Evolutionary conservation across 1,140 invertebrate genomes (phyloP).

Genomic region (Periplaneta americana): DNA sequence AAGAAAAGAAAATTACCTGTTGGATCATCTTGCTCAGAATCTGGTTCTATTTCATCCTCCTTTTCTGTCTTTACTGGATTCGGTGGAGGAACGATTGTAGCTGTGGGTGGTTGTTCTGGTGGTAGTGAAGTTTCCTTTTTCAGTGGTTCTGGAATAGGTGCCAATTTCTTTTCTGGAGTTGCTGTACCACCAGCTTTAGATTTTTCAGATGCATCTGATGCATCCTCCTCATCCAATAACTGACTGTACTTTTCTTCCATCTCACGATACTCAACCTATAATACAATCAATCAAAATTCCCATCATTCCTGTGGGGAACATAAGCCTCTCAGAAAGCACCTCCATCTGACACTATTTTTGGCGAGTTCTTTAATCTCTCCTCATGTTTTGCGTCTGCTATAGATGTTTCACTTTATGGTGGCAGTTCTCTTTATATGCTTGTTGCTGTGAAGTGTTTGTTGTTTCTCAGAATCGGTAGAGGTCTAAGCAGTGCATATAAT

Average conservation of each 20-base stretch:
- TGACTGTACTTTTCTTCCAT: conserved; percentile 58
- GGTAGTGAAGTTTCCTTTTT: conserved; percentile 14
- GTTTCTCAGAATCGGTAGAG: too few species aligned
- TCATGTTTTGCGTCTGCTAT: too few species aligned
- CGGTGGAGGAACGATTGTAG: neutral
- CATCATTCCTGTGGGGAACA: too few species aligned
- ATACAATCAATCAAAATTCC: too few species aligned
- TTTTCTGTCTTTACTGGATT: conserved; percentile 24
- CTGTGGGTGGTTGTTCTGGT: conserved; percentile 8
- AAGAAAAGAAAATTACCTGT: conserved; percentile 30
- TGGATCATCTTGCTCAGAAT: conserved; percentile 42
- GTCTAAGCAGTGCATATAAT: too few species aligned
- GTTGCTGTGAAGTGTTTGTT: too few species aligned
- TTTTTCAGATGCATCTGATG: conserved; percentile 56
- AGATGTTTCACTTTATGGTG: too few species aligned
- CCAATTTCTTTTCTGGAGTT: conserved; percentile 15
- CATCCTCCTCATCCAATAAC: conserved; percentile 52
- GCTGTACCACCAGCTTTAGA: conserved; percentile 40
- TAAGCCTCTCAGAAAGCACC: too few species aligned
- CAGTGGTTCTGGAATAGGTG: neutral
- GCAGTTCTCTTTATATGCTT: too few species aligned
- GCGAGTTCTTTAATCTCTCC: too few species aligned
- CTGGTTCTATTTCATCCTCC: conserved; percentile 32
- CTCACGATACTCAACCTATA: conserved; percentile 62
- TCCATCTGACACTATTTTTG: too few species aligned